Evolutionary conservation across 2,113 vertebrate genomes (phyloP).

Genomic region (Petaurus breviceps): DNA sequence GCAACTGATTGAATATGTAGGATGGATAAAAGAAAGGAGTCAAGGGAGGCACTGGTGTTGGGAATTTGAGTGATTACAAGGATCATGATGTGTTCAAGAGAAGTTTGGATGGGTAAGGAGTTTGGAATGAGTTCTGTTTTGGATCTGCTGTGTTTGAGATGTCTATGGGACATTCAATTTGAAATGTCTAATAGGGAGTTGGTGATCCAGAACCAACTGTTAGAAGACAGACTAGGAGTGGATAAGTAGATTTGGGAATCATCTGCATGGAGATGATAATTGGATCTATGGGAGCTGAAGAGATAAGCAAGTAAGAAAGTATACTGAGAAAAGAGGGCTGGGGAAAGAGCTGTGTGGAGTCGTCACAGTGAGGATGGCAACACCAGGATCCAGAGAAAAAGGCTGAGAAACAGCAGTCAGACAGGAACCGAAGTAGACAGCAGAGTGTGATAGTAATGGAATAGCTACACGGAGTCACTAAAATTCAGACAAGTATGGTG

Average conservation of each 20-base stretch:
- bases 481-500: too few relatives aligned
- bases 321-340: not conserved
- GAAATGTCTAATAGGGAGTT: too few relatives aligned
- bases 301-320: not conserved
- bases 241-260: not conserved
- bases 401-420: not conserved
- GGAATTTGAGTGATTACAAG: not conserved
- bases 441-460: too few relatives aligned
- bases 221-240: not conserved
- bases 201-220: not conserved
- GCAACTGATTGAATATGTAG: too few relatives aligned
- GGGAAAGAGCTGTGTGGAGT: not conserved
- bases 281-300: not conserved
- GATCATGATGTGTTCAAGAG: not conserved
- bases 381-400: not conserved
- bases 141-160: not conserved
- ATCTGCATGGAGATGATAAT: not conserved
- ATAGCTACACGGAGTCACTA: too few relatives aligned
- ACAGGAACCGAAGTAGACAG: not conserved
- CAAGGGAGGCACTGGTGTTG: not conserved
- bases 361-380: not conserved
- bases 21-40: not conserved
- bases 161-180: not conserved
- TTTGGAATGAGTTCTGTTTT: not conserved
- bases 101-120: not conserved